A percentile compares a stretch with the other conserved stretches of the same genome.
These are phyloP conservation scores for Cotesia vestalis DNA, from an alignment of 1,140 invertebrate genomes.

Conservation along the genomic window DNA sequence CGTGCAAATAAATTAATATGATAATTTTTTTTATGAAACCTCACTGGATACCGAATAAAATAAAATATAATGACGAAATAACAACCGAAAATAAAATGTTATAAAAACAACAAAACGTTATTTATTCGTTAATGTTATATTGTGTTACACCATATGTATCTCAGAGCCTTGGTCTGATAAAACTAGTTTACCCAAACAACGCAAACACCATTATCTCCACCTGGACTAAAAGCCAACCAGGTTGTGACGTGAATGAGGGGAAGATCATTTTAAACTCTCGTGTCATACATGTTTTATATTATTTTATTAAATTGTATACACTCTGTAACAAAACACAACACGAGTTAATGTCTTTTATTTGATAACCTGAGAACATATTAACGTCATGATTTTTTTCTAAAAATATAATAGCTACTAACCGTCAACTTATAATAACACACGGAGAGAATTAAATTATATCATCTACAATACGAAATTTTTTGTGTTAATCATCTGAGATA, in stretches of 20 bases:
- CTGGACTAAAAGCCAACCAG: conserved; percentile 28
- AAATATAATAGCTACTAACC: too few species aligned
- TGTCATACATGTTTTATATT: not conserved
- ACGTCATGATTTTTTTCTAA: not conserved
- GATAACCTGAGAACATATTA: not conserved
- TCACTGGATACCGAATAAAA: too few species aligned
- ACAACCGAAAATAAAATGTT: not conserved
- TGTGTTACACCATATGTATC: conserved; percentile 21
- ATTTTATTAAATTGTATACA: too few species aligned
- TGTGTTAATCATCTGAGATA: too few species aligned
- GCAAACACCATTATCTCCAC: conserved; percentile 39
- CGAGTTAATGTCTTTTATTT: conserved; percentile 1
- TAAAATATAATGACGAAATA: not conserved
- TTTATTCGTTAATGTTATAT: conserved; percentile 8
- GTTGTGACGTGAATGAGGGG: conserved; percentile 2
- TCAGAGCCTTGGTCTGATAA: conserved; percentile 21
- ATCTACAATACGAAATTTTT: too few species aligned
- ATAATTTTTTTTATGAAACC: too few species aligned
- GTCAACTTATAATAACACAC: too few species aligned
- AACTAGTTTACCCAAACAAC: conserved; percentile 35
- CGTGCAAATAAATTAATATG: too few species aligned
- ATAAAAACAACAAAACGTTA: conserved; percentile 2
- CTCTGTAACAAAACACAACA: conserved; percentile 5
- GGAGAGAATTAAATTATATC: too few species aligned
- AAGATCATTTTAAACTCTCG: conserved; percentile 18